Percentiles rank a stretch among this genome's conserved stretches.
Evolutionary conservation across 2,113 vertebrate species (phyloP).

Genomic region (Paracanthobrama guichenoti): DNA sequence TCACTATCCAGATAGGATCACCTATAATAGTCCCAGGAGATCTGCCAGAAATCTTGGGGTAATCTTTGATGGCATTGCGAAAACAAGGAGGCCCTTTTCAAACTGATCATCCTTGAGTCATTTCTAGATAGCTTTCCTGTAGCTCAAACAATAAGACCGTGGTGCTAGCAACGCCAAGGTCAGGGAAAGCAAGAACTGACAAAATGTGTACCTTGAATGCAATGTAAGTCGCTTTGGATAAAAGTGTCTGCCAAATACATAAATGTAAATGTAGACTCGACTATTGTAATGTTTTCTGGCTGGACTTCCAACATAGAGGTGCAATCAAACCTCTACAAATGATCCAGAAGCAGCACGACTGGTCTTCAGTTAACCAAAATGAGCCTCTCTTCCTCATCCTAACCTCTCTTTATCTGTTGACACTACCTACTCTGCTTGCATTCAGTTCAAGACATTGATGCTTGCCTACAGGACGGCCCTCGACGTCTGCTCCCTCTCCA

Average conservation of each 20-base stretch:
- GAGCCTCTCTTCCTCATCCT: not conserved
- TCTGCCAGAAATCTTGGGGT: not conserved
- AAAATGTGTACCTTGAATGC: too few relatives aligned
- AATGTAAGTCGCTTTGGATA: too few relatives aligned
- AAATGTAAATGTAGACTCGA: too few relatives aligned
- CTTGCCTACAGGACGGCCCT: not conserved
- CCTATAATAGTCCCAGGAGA: not conserved
- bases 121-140: too few relatives aligned
- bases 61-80: not conserved
- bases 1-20: not conserved
- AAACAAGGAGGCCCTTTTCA: not conserved
- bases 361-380: not conserved
- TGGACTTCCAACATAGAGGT: too few relatives aligned
- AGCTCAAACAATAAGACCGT: too few relatives aligned
- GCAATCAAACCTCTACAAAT: not conserved
- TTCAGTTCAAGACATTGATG: too few relatives aligned
- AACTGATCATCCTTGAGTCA: not conserved
- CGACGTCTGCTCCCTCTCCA: not conserved
- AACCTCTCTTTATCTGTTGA: not conserved
- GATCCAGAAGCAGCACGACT: not conserved
- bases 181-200: too few relatives aligned
- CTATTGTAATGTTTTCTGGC: too few relatives aligned
- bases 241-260: too few relatives aligned
- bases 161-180: too few relatives aligned
- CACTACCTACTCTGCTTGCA: not conserved